Base-by-base conservation (phyloP, 2,888 invertebrate species). In the Thymelicus acteon region DNA sequence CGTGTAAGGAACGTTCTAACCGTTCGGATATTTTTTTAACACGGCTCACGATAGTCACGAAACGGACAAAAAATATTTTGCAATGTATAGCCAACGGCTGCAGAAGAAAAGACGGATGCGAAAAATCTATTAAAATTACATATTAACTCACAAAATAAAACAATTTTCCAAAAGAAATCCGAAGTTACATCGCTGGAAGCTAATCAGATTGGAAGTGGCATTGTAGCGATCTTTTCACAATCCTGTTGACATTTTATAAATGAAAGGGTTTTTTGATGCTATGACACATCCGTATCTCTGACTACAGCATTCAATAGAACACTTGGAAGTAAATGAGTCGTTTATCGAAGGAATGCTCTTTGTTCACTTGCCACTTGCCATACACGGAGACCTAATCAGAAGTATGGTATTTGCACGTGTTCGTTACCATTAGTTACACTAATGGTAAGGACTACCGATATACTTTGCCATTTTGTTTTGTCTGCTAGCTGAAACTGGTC, bases 21-120 rank as follows among this genome's bases (percentile, higher is more conserved):
- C 82, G 85, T 85, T 84, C 80, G 75, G 75, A 76, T 75, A 75
- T 83, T 85, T 79, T 80, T 77, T 75, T 65, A 65, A 52, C 47
- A 61, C 73, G 69, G 75, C 66, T 74, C 74, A 68, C 54, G 74
- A 44, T 74, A 58, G 72, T 73, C 72, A 57, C 57, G 62, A 57
- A 44, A 47, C 49, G 49, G 48, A 49, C 39, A 37, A 60, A 67
- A 61, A 40, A 8, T 37, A 37, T 57, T 57, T 24, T 54, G 54
- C 54, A 54, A 54, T 31, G 24, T 31, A 12, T 31, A 31, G 31
- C 6, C 57, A 37, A 57, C 57, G 57, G 31, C 57, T 57, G 57
- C 37, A 57, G 8, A 54, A 49, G 0, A 0, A 49, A 49, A 15
- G 12, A 47, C 1, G 47, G 12, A 13, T 47, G 13, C 12, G 31